These are phyloP conservation scores for Delichon dasypus DNA, from an alignment of 2,797 vertebrate genomes.

Conservation along the genomic window DNA sequence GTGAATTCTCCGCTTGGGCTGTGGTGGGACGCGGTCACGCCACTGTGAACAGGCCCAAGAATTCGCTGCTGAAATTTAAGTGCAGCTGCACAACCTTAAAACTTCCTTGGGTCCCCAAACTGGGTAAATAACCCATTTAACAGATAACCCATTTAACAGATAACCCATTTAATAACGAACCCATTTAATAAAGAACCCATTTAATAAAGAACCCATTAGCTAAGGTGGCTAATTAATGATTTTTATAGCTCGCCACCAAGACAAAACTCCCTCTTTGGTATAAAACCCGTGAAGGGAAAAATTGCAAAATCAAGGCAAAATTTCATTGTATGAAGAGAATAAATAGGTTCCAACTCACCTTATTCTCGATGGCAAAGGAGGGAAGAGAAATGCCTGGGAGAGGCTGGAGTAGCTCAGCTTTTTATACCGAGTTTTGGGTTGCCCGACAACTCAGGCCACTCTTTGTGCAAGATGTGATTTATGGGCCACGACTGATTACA, in stretches of 20 bases:
- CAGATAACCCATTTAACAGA: not conserved
- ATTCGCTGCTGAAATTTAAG: not conserved
- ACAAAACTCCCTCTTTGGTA: not conserved
- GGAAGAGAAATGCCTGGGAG: not conserved
- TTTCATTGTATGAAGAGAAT: not conserved
- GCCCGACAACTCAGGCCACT: not conserved
- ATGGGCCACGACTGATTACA: slow-evolving; percentile 31
- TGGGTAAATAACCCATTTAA: not conserved
- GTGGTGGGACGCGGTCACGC: fast-evolving
- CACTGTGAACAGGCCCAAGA: not conserved
- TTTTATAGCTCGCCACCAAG: not conserved
- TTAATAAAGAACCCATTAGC: too few species aligned
- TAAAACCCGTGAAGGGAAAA: not conserved
- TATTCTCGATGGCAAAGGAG: not conserved
- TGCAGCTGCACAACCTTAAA: not conserved
- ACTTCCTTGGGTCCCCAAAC: not conserved
- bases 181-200: too few species aligned
- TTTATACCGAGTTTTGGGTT: slow-evolving; percentile 26
- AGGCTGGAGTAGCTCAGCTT: not conserved
- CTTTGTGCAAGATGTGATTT: slow-evolving; percentile 23
- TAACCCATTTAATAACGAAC: too few species aligned
- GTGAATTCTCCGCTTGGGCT: not conserved
- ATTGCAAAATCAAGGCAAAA: not conserved
- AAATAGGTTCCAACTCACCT: not conserved
- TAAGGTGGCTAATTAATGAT: not conserved